Evolutionary conservation across 2,888 invertebrate species (phyloP), one percentile per base, ranked within the genome.

Genomic region (Hypolimnas misippus): DNA sequence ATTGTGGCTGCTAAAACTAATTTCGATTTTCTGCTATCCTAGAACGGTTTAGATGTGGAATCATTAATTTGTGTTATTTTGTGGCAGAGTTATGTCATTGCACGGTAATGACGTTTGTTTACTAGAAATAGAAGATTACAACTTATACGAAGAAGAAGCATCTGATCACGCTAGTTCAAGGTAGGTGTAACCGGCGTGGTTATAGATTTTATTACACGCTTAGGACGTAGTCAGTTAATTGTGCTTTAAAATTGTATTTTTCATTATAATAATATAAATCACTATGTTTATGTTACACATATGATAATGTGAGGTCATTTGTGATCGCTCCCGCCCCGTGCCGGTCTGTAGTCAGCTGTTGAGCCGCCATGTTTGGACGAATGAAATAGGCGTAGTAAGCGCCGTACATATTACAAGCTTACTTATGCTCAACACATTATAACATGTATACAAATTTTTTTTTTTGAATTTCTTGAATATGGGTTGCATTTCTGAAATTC

Each of bases 261-360:
- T 46, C 52, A 49, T 67, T 50, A 66, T 52, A 54, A 58, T 50
- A 63, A 17, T 35, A 57, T n/a, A 29, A 63, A 60, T 60, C 58
- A 8, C 35, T 44, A 60, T 64, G 53, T 68, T 73, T 73, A 68
- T 69, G 54, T 63, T 46, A 54, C 46, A 71, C 63, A 68, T 62
- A 66, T 72, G 71, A 71, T 75, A 76, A 71, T 72, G 74, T 74
- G 49, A 29, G 75, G 74, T 82, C 81, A 82, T 84, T 84, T 81
- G 84, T 86, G 78, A 79, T 81, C 74, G 79, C 84, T 84, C 83
- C 83, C 87, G 83, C 85, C 85, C 83, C 86, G 87, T 87, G 84
- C 88, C 91, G 91, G 92, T 82, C 79, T 75, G 76, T 88, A 92
- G 92, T 92, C 92, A 92, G 92, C 92, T 92, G 92, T 92, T 92